phyloP scores from a whole-genome alignment of 53 echinoderm and acorn worm genomes.

The Temnopleurus reevesii region DNA sequence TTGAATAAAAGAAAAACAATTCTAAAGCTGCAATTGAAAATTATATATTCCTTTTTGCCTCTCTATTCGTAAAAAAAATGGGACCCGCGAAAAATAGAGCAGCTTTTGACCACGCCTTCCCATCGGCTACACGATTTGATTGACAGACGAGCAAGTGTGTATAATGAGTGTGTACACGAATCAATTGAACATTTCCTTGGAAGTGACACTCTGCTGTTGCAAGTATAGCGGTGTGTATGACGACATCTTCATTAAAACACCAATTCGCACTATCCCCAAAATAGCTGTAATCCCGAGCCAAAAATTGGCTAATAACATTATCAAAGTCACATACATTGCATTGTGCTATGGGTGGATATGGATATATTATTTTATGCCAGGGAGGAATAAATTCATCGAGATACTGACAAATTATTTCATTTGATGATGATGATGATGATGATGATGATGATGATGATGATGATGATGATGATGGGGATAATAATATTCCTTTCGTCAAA shows the following conservation, averaged over 20 bases:
- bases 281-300: background rate
- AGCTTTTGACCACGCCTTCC: background rate
- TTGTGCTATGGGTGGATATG: background rate
- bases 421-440: no score
- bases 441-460: no score
- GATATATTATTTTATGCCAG: no score
- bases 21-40: no score
- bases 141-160: slow-evolving; percentile 46
- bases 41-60: no score
- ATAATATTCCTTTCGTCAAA: no score
- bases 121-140: slow-evolving; percentile 3
- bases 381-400: no score
- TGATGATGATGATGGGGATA: no score
- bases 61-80: no score
- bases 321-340: background rate
- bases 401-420: no score
- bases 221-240: background rate
- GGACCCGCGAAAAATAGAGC: no score
- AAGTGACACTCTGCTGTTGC: background rate
- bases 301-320: slow-evolving; percentile 18
- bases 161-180: background rate
- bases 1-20: no score
- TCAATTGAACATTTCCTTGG: slow-evolving; percentile 58
- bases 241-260: background rate
- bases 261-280: slow-evolving; percentile 5